Evolutionary conservation across 1,140 invertebrate genomes (phyloP).

Genomic region (Bombus picipes): DNA sequence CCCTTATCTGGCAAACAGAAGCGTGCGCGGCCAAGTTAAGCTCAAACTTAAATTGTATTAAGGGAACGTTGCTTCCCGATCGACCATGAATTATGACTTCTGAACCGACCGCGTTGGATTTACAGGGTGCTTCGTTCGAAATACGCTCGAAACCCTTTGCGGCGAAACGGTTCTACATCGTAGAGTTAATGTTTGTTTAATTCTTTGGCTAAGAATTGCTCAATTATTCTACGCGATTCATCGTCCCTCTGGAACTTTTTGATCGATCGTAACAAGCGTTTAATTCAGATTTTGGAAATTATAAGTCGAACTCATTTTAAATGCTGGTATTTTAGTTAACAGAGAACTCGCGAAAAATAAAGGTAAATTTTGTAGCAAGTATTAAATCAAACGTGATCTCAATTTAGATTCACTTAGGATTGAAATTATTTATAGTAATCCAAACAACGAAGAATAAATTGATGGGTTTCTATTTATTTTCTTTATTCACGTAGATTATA

Average conservation of each 20-base stretch:
- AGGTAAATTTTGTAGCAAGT: too few species aligned
- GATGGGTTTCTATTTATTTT: too few species aligned
- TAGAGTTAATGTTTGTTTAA: not conserved
- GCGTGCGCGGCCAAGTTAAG: conserved; percentile 13
- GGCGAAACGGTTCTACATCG: not conserved
- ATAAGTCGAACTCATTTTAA: not conserved
- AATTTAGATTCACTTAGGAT: too few species aligned
- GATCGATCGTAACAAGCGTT: not conserved
- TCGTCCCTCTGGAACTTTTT: not conserved
- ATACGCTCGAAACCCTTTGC: not conserved
- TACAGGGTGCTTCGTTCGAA: not conserved
- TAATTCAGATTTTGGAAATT: not conserved
- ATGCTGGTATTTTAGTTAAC: too few species aligned
- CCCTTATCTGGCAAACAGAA: conserved; percentile 86
- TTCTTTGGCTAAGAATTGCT: not conserved
- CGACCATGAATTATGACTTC: not conserved
- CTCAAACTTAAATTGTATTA: conserved; percentile 32
- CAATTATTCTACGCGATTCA: not conserved
- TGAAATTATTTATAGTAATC: too few species aligned
- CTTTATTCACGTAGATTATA: too few species aligned
- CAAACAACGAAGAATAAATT: not conserved
- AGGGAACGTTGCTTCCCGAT: not conserved
- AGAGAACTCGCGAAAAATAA: too few species aligned
- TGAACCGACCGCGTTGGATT: not conserved
- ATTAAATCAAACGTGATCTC: too few species aligned